These are phyloP conservation scores for Pollimyrus isidori DNA, from an alignment of 2,113 vertebrate genomes.

Conservation along the genomic window DNA sequence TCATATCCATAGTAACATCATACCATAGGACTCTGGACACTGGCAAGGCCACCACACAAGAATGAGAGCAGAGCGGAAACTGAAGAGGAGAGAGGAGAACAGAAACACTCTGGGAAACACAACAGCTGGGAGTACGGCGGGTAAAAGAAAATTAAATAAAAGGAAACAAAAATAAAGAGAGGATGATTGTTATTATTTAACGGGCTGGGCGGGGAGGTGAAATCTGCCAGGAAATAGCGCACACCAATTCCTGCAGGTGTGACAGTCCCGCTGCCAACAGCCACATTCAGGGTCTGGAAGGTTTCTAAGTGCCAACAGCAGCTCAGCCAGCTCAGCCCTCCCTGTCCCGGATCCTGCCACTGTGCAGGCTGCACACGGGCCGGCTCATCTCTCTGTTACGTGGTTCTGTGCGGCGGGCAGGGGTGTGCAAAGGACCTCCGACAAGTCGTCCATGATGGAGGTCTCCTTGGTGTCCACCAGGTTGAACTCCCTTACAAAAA, in stretches of 20 bases:
- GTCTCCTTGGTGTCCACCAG: constrained; percentile 97
- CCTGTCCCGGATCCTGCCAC: constrained; percentile 21
- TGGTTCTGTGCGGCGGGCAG: constrained; percentile 85
- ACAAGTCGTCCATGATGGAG: constrained; percentile 96
- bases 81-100: constrained; percentile 30
- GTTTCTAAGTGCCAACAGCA: constrained; percentile 52
- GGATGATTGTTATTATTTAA: constrained; percentile 62
- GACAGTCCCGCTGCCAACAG: constrained; percentile 50
- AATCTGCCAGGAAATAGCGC: constrained; percentile 49
- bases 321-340: constrained; percentile 11
- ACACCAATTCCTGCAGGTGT: constrained; percentile 63
- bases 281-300: constrained; percentile 54
- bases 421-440: constrained; percentile 82
- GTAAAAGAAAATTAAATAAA: constrained; percentile 34
- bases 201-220: constrained; percentile 55
- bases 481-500: constrained; percentile 96
- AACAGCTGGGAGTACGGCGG: constrained; percentile 1
- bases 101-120: constrained; percentile 17
- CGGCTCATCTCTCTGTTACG: constrained; percentile 92
- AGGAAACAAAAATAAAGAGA: constrained; percentile 45
- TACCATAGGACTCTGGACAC: constrained; percentile 46
- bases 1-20: neutral
- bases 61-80: constrained; percentile 26
- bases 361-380: neutral
- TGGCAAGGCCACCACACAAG: constrained; percentile 62